These are phyloP conservation scores for Athene noctua DNA, from an alignment of 2,113 vertebrate genomes.

Conservation along the genomic window DNA sequence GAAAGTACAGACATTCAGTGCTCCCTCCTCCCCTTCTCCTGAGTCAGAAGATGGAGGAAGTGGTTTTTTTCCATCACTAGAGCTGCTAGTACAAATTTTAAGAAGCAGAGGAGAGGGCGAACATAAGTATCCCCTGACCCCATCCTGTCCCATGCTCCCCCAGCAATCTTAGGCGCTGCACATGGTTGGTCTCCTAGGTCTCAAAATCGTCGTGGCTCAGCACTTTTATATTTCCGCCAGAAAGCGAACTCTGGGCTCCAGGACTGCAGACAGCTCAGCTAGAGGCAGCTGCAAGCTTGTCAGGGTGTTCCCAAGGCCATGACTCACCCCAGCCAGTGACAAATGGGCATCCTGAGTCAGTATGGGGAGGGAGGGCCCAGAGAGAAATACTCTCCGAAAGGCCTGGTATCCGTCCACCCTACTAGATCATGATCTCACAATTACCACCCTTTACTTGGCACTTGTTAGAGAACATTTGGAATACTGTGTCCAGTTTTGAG, in stretches of 20 bases:
- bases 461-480: not conserved
- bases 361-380: not conserved
- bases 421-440: not conserved
- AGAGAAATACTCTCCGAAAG: not conserved
- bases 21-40: not conserved
- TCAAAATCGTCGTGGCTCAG: not conserved
- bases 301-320: not conserved
- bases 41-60: not conserved
- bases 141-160: not conserved
- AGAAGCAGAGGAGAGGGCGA: not conserved
- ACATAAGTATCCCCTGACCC: not conserved
- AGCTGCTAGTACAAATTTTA: not conserved
- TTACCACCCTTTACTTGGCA: not conserved
- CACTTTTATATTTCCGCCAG: not conserved
- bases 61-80: not conserved
- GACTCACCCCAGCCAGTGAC: slow-evolving; percentile 15
- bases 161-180: not conserved
- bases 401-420: not conserved
- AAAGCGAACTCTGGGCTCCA: not conserved
- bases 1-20: not conserved
- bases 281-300: not conserved
- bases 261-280: not conserved
- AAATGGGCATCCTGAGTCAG: not conserved
- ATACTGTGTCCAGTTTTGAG: not conserved
- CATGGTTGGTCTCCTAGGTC: not conserved